These are phyloP conservation scores for Laupala kohalensis DNA, from an alignment of 1,140 invertebrate genomes.

Conservation along the genomic window DNA sequence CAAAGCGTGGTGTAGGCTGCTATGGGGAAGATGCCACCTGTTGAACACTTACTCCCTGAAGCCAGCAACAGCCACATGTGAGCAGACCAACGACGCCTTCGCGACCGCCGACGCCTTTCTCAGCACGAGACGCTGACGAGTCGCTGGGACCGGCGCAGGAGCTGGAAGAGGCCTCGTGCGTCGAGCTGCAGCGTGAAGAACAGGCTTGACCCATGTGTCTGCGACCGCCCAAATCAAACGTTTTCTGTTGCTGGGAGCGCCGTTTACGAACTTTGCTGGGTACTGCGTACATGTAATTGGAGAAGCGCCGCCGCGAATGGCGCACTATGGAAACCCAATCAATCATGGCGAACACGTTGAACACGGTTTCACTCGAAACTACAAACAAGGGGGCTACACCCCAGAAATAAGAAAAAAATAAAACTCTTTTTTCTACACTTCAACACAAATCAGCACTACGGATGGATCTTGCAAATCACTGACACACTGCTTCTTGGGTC, in stretches of 20 bases:
- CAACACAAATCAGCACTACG: too few relatives aligned
- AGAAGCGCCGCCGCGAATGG: conserved; percentile 54
- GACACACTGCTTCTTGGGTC: too few relatives aligned
- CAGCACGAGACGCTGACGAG: conserved; percentile 7
- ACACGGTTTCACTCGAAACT: too few relatives aligned
- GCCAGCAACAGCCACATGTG: conserved; percentile 28
- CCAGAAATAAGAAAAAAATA: too few relatives aligned
- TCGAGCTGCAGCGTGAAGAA: too few relatives aligned
- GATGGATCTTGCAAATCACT: too few relatives aligned
- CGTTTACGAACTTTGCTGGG: conserved; percentile 45
- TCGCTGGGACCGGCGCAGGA: background rate
- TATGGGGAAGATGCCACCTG: background rate
- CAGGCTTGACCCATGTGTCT: too few relatives aligned
- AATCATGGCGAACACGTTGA: conserved; percentile 39
- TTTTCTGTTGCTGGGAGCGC: conserved; percentile 24
- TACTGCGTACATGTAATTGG: conserved; percentile 52
- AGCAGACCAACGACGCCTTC: conserved; percentile 13
- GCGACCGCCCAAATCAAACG: conserved; percentile 11
- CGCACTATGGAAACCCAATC: conserved; percentile 67
- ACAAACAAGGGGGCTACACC: too few relatives aligned
- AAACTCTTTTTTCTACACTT: too few relatives aligned
- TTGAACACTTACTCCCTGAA: conserved; percentile 18
- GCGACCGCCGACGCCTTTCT: conserved; percentile 18
- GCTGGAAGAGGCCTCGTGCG: background rate
- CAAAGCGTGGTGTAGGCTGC: background rate